Evolutionary conservation across 1,140 invertebrate genomes (phyloP).

Genomic region (Anadara kagoshimensis): DNA sequence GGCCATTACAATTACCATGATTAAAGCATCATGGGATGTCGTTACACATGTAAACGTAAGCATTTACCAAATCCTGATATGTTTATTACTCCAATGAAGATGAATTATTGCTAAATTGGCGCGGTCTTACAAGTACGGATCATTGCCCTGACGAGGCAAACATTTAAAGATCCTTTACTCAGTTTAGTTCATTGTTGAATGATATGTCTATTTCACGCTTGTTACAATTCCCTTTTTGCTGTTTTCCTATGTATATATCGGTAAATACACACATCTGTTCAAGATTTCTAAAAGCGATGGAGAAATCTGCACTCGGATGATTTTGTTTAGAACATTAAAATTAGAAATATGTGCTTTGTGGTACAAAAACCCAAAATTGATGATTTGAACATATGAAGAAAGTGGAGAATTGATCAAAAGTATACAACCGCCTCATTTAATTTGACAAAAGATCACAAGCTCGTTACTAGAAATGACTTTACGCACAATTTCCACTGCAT

Average conservation of each 20-base stretch:
- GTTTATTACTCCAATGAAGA: no score
- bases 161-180: slow-evolving; percentile 10
- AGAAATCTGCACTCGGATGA: slow-evolving; percentile 4
- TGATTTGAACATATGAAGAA: slow-evolving; percentile 4
- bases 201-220: slow-evolving; percentile 29
- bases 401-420: slow-evolving; percentile 20
- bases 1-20: no score
- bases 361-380: neutral
- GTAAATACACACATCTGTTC: slow-evolving; percentile 5
- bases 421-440: slow-evolving; percentile 20
- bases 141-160: slow-evolving; percentile 19
- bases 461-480: neutral
- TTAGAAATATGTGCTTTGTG: no score
- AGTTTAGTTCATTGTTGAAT: neutral
- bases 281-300: neutral
- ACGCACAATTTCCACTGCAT: slow-evolving; percentile 17
- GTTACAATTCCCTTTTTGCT: slow-evolving; percentile 11
- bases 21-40: no score
- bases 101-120: no score
- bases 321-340: slow-evolving; percentile 1
- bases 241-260: slow-evolving; percentile 24
- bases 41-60: no score
- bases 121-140: slow-evolving; percentile 1
- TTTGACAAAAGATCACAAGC: slow-evolving; percentile 24
- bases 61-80: no score